Base-by-base conservation (phyloP, 2,888 invertebrate species). In the Macroteleia sp. region DNA sequence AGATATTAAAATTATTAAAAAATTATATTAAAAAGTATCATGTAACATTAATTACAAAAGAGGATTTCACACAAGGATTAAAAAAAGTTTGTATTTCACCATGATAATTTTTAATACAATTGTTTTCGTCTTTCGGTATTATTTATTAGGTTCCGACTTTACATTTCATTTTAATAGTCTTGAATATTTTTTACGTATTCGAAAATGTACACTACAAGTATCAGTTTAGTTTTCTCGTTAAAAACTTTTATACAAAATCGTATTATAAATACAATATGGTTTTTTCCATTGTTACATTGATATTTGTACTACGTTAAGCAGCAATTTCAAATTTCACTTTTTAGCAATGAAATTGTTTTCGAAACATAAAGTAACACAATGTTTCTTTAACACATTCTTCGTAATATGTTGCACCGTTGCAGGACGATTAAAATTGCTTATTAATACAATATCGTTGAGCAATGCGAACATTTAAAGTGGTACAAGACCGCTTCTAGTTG, bases 401-500 rank as follows among this genome's bases (percentile, higher is more conserved):
- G 4, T 8, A 6, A 42, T 46, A 28, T 48, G 22, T 57, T 59
- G 69, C 59, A 70, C 59, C 59, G 14, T 69, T 32, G 19, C 34
- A 22, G 16, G 10, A 57, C 20, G 10, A 19, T 20, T 34, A n/a
- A 3, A 36, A 34, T 52, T 28, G n/a, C 42, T 48, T 28, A 16
- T 44, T 56, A 62, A 56, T 70, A 70, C 52, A 36, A 32, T 48
- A 50, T 61, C 9, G 19, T 80, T 80, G 80, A 80, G 78, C 80
- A 78, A 74, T 78, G 57, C 17, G 14, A 50, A 57, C 36, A 32
- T 52, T 66, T 88, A 96, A 93, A 96, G 95, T 81, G 96, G 97
- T 90, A 96, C 96, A 88, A 97, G 92, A 81, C 96, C 96, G 89
- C 96, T 95, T 87, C 96, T 94, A 67, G 96, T 95, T 50, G 96